A percentile compares a stretch with the other conserved stretches of the same genome.
Conservation (phyloP, 1,140 invertebrate genomes). For the Drosophila prosaltans region DNA sequence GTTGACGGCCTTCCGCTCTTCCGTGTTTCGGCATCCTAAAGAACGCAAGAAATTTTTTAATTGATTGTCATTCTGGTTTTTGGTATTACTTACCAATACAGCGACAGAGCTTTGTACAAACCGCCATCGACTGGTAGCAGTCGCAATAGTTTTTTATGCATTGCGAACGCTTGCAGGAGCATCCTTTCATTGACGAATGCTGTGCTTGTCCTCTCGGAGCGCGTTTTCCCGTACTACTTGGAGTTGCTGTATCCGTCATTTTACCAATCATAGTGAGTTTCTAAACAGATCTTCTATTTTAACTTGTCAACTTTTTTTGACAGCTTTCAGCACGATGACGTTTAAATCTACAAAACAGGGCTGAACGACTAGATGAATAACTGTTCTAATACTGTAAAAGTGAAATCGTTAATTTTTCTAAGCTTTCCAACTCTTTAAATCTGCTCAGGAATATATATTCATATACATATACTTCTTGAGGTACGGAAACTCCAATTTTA, state of each 20-base stretch:
- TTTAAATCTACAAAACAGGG: neutral
- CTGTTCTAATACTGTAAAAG: too few species aligned
- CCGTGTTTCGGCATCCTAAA: slow-evolving; percentile 63
- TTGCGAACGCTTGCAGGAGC: slow-evolving; percentile 65
- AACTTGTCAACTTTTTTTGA: neutral
- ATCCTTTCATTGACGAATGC: slow-evolving; percentile 45
- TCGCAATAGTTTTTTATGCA: slow-evolving; percentile 75
- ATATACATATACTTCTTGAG: too few species aligned
- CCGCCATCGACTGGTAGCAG: slow-evolving; percentile 69
- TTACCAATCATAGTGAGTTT: neutral
- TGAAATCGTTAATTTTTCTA: too few species aligned
- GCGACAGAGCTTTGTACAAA: slow-evolving; percentile 54
- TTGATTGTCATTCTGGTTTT: rapidly evolving
- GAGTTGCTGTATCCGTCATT: neutral
- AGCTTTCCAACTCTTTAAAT: too few species aligned
- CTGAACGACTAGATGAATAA: too few species aligned
- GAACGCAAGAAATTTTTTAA: neutral
- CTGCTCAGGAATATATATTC: too few species aligned
- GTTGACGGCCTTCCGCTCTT: slow-evolving; percentile 32
- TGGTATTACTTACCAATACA: slow-evolving; percentile 51
- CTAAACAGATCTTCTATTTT: neutral
- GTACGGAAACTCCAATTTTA: too few species aligned
- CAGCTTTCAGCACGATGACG: neutral
- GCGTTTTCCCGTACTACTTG: neutral
- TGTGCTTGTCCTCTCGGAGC: slow-evolving; percentile 12